Conservation (phyloP, 2,113 vertebrate species). For the Pituophis catenifer region DNA sequence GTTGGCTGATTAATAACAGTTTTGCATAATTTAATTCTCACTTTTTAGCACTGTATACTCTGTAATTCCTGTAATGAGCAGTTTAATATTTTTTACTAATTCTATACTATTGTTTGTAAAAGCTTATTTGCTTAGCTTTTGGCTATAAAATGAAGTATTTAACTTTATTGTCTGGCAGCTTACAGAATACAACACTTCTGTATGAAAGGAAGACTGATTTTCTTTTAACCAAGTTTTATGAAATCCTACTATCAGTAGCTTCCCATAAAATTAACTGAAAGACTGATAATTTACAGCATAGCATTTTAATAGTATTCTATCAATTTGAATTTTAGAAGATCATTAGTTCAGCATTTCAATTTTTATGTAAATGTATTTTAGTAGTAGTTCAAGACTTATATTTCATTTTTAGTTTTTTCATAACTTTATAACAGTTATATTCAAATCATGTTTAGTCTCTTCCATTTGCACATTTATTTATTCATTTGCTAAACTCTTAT, state of each 20-base stretch:
- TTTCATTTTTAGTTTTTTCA: neutral
- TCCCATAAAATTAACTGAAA: neutral
- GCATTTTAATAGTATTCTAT: neutral
- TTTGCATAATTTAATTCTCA: neutral
- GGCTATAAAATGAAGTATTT: neutral
- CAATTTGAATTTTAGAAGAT: neutral
- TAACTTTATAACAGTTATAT: neutral
- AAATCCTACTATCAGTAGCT: neutral
- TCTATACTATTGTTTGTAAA: neutral
- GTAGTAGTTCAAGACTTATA: neutral
- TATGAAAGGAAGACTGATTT: neutral
- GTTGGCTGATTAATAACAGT: neutral
- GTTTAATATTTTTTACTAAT: neutral
- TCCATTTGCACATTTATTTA: neutral
- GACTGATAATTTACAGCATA: neutral
- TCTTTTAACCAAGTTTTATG: neutral
- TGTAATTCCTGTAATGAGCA: neutral
- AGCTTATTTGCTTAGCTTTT: neutral
- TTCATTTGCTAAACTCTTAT: neutral
- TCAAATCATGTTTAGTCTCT: neutral
- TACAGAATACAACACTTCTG: neutral
- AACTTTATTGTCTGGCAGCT: neutral
- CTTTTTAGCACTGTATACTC: neutral
- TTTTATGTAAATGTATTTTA: neutral
- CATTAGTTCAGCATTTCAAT: neutral